Percentiles rank a stretch among this genome's conserved stretches.
These are phyloP conservation scores for Polyodon spathula DNA, from an alignment of 2,113 vertebrate species.

Conservation along the genomic window DNA sequence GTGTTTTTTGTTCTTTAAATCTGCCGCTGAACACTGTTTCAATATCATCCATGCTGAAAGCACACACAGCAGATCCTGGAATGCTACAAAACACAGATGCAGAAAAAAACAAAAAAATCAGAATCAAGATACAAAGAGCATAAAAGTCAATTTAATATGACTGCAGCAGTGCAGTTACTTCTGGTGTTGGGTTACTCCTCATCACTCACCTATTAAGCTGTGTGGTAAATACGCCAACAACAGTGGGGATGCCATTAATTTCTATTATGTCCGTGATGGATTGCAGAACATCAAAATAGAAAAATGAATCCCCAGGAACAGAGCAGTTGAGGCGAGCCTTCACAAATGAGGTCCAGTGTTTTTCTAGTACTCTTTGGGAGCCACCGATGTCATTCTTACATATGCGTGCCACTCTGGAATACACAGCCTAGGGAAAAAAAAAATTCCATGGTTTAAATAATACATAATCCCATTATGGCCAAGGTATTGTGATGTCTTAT, in stretches of 20 bases:
- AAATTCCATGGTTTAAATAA: conserved; percentile 42
- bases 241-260: conserved; percentile 76
- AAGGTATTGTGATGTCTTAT: neutral
- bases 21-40: conserved; percentile 87
- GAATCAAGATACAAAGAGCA: too few species aligned
- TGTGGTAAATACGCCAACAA: conserved; percentile 92
- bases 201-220: conserved; percentile 89
- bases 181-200: too few species aligned
- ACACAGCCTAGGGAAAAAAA: conserved; percentile 69
- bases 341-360: conserved; percentile 96
- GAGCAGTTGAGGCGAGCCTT: conserved; percentile 95
- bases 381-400: conserved; percentile 96
- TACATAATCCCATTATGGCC: conserved; percentile 36
- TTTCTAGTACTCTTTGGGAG: conserved; percentile 93
- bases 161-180: too few species aligned
- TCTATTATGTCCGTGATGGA: conserved; percentile 89
- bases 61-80: conserved; percentile 91
- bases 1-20: conserved; percentile 94
- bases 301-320: conserved; percentile 91
- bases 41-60: conserved; percentile 93
- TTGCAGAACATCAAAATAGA: conserved; percentile 97
- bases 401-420: conserved; percentile 93
- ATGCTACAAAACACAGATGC: conserved; percentile 72
- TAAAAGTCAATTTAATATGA: too few species aligned
- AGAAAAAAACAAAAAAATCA: neutral